A percentile compares a stretch with the other conserved stretches of the same genome.
Conservation (phyloP, 2,797 vertebrate species). For the Catamblyrhynchus diadema region DNA sequence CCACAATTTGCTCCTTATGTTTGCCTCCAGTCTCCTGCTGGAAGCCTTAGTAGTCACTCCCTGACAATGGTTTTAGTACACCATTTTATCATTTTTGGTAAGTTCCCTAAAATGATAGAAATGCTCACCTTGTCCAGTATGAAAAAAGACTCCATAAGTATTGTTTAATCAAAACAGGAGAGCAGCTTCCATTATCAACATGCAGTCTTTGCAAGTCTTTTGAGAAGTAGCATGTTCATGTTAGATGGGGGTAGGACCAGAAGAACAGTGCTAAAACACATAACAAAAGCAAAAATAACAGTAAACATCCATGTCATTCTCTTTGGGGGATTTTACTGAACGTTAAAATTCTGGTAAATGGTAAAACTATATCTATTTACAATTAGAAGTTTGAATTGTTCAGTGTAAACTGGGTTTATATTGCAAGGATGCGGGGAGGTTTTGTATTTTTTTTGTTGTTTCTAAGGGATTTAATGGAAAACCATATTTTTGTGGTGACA, state of each 20-base stretch:
- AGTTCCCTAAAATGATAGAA: not conserved
- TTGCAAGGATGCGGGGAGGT: not conserved
- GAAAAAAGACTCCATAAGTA: not conserved
- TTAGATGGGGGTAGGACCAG: not conserved
- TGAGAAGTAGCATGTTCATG: not conserved
- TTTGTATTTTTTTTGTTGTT: not conserved
- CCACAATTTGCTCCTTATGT: not conserved
- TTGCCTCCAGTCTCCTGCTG: not conserved
- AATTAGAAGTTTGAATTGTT: conserved; percentile 13
- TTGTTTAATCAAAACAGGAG: not conserved
- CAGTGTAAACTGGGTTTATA: not conserved
- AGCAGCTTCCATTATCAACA: not conserved
- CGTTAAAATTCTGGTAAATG: not conserved
- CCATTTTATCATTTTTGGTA: not conserved
- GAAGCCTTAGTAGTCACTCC: not conserved
- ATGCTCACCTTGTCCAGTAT: not conserved
- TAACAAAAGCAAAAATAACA: not conserved
- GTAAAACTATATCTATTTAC: not conserved
- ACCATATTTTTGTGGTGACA: not conserved
- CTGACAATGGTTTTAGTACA: not conserved
- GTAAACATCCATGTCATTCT: not conserved
- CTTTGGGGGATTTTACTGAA: not conserved
- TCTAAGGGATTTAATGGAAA: not conserved
- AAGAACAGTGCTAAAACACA: not conserved
- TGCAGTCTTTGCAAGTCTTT: not conserved